These are phyloP conservation scores for Orthosia cruda DNA, from an alignment of 2,888 invertebrate genomes.

Conservation along the genomic window DNA sequence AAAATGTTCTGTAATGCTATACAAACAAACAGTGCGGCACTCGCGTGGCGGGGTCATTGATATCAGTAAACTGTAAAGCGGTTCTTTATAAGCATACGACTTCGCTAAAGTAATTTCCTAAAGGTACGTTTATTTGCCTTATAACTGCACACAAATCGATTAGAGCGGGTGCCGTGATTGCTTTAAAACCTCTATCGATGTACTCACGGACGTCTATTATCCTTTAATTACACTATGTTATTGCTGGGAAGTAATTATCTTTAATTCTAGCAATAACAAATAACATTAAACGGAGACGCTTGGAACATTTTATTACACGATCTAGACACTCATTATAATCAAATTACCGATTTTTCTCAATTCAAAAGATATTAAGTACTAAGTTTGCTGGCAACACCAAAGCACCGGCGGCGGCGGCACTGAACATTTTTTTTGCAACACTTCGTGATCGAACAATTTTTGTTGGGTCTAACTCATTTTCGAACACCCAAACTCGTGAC, in stretches of 20 bases:
- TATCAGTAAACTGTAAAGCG: conserved; percentile 71
- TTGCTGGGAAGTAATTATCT: conserved; percentile 49
- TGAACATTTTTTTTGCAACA: too few species aligned
- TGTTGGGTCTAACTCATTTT: too few species aligned
- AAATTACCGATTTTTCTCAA: conserved; percentile 1
- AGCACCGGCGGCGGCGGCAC: neutral
- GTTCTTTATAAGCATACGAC: conserved; percentile 67
- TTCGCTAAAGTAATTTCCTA: conserved; percentile 63
- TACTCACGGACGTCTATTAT: conserved; percentile 42
- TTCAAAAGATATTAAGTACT: neutral
- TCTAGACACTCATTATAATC: conserved; percentile 9
- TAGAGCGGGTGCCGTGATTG: conserved; percentile 47
- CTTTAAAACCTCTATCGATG: conserved; percentile 40
- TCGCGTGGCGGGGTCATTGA: conserved; percentile 73
- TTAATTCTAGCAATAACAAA: conserved; percentile 24
- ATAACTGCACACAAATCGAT: conserved; percentile 59
- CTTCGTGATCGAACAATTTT: too few species aligned
- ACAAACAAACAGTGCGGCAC: conserved; percentile 71
- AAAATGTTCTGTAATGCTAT: conserved; percentile 71
- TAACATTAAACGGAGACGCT: conserved; percentile 24
- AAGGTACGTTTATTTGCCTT: conserved; percentile 61
- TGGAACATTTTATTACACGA: conserved; percentile 26
- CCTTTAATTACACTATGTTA: conserved; percentile 54
- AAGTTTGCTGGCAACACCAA: neutral
- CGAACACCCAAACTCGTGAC: too few species aligned